Conservation (phyloP, 2,797 vertebrate species). For the Pagetopsis macropterus region DNA sequence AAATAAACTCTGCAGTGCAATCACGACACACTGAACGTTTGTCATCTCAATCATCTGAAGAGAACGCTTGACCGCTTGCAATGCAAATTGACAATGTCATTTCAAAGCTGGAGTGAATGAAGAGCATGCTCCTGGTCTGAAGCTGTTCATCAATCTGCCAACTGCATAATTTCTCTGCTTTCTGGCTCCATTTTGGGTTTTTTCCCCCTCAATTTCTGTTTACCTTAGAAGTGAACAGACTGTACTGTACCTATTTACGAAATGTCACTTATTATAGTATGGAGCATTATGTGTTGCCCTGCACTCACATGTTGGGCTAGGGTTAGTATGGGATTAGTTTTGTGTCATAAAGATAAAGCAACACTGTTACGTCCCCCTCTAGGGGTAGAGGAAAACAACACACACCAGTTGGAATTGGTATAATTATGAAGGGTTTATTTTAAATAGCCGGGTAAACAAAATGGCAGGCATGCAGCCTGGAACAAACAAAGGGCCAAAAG, state of each 20-base stretch:
- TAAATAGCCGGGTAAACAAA: no score
- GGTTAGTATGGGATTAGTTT: no score
- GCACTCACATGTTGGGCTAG: background rate
- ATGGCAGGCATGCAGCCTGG: no score
- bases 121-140: conserved; percentile 41
- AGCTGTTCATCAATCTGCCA: conserved; percentile 49
- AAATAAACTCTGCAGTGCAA: conserved; percentile 21
- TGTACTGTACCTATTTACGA: background rate
- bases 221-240: background rate
- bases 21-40: conserved; percentile 45
- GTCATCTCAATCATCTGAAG: conserved; percentile 58
- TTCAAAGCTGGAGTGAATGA: conserved; percentile 52
- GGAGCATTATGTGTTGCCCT: background rate
- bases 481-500: no score
- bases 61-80: conserved; percentile 51
- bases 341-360: no score
- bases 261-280: background rate
- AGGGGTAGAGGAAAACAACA: no score
- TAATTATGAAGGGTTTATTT: no score
- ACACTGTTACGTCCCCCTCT: no score
- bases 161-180: conserved; percentile 12
- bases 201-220: conserved; percentile 24
- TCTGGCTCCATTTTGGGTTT: conserved; percentile 12
- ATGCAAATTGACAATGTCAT: conserved; percentile 59
- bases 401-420: no score